Percentiles rank a stretch among this genome's conserved stretches.
Evolutionary conservation across 1,140 invertebrate genomes (phyloP).

Genomic region (Mactra quadrangularis): DNA sequence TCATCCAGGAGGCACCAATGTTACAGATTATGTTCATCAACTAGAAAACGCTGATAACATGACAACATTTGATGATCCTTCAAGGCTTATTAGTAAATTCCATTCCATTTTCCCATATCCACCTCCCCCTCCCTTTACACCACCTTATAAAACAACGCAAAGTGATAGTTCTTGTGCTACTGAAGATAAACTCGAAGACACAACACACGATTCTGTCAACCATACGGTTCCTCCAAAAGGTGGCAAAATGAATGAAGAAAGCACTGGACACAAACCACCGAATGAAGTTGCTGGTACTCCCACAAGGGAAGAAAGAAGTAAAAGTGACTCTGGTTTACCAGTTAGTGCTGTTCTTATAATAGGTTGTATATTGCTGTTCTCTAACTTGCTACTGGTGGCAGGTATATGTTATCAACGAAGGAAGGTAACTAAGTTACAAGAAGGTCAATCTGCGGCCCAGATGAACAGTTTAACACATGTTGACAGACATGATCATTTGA

Average conservation of each 20-base stretch:
- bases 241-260: too few species aligned
- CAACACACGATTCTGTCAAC: constrained; percentile 61
- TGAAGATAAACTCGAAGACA: constrained; percentile 54
- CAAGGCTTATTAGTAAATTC: constrained; percentile 72
- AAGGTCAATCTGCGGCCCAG: neutral
- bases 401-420: constrained; percentile 97
- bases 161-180: constrained; percentile 35
- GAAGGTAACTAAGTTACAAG: constrained; percentile 84
- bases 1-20: constrained; percentile 89
- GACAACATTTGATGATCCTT: constrained; percentile 76
- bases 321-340: constrained; percentile 62
- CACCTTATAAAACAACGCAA: constrained; percentile 44
- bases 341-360: constrained; percentile 93
- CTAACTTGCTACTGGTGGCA: constrained; percentile 96
- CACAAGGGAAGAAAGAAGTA: neutral
- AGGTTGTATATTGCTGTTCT: constrained; percentile 93
- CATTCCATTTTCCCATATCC: constrained; percentile 79
- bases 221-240: constrained; percentile 48
- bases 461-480: neutral
- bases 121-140: constrained; percentile 80
- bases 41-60: constrained; percentile 87
- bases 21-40: constrained; percentile 91
- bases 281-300: neutral
- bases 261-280: neutral
- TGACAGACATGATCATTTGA: constrained; percentile 12